Conservation (phyloP, 2,797 vertebrate genomes). For the Cheirogaleus major region DNA sequence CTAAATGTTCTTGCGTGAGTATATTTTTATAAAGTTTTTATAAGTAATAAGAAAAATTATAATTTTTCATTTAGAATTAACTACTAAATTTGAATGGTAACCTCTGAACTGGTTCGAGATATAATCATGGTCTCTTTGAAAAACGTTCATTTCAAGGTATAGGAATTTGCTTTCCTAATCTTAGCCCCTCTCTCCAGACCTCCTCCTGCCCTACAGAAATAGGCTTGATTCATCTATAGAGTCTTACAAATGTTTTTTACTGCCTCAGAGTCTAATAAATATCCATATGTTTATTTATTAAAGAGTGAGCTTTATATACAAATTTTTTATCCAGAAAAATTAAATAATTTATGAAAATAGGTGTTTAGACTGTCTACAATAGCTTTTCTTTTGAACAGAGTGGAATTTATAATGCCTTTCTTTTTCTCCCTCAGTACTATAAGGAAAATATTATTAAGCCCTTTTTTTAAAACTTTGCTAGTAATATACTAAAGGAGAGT, state of each 20-base stretch:
- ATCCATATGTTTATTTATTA: background rate
- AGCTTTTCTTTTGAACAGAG: conserved; percentile 1
- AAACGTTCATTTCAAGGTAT: conserved; percentile 6
- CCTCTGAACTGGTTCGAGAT: background rate
- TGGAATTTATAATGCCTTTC: background rate
- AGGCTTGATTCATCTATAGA: background rate
- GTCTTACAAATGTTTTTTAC: background rate
- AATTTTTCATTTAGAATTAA: conserved; percentile 37
- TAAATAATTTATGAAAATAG: background rate
- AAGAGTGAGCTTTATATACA: background rate
- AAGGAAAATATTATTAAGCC: background rate
- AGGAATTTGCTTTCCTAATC: background rate
- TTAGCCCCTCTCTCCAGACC: background rate
- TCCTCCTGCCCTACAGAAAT: background rate
- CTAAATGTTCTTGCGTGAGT: background rate
- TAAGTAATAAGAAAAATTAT: background rate
- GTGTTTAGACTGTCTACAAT: background rate
- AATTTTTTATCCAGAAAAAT: background rate
- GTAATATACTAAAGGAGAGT: background rate
- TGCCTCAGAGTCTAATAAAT: background rate
- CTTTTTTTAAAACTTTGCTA: background rate
- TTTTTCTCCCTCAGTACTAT: background rate
- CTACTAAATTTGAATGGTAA: background rate
- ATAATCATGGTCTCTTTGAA: background rate
- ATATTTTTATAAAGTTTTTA: conserved; percentile 12